These are phyloP conservation scores for Drosophila asahinai DNA, from an alignment of 1,140 invertebrate species.

Conservation along the genomic window DNA sequence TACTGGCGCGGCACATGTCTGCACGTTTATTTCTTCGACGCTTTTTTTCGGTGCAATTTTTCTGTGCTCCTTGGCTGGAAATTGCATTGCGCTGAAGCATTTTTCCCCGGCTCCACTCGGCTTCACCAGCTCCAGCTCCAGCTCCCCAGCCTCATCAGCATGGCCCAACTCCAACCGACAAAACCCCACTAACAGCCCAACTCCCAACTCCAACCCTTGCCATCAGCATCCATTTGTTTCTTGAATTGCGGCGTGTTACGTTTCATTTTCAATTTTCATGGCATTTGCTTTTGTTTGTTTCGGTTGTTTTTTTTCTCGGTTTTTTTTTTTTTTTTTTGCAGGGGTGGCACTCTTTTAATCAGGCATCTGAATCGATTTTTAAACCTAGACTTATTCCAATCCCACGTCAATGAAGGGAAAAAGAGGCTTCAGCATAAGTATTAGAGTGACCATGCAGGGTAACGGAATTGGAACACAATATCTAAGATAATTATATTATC, in stretches of 20 bases:
- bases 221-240: conserved; percentile 68
- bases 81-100: conserved; percentile 58
- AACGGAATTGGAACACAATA: background rate
- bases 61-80: conserved; percentile 35
- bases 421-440: background rate
- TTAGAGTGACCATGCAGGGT: background rate
- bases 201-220: conserved; percentile 4
- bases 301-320: background rate
- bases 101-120: conserved; percentile 6
- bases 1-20: conserved; percentile 71
- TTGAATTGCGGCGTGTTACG: conserved; percentile 70
- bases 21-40: conserved; percentile 55
- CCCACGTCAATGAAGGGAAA: background rate
- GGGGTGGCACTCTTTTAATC: conserved; percentile 20
- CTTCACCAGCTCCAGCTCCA: background rate
- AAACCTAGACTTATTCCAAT: conserved; percentile 3
- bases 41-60: conserved; percentile 20
- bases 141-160: conserved; percentile 41
- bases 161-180: background rate
- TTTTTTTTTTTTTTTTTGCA: background rate
- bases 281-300: conserved; percentile 55
- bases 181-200: background rate
- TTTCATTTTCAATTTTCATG: conserved; percentile 80
- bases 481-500: background rate
- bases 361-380: conserved; percentile 6